A percentile compares a stretch with the other conserved stretches of the same genome.
Evolutionary conservation across 1,140 invertebrate species (phyloP).

Genomic region (Diorhabda sublineata): DNA sequence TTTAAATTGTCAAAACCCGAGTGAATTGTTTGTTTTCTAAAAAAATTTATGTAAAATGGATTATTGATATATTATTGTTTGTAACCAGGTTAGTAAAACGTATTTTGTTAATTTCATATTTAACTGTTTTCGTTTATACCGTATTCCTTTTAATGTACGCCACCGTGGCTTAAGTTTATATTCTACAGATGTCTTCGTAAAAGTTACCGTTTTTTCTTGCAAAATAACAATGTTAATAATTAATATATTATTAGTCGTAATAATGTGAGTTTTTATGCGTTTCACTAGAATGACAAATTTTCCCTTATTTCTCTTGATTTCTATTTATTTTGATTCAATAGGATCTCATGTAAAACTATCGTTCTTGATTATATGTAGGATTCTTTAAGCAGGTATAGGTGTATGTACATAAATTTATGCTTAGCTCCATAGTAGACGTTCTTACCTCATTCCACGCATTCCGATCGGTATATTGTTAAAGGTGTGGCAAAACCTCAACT

Average conservation of each 20-base stretch:
- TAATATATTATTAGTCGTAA: too few relatives aligned
- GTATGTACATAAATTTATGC: not conserved
- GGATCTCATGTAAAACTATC: not conserved
- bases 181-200: conserved; percentile 7
- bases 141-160: conserved; percentile 11
- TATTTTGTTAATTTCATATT: not conserved
- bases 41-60: not conserved
- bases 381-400: not conserved
- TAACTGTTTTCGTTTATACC: conserved; percentile 14
- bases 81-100: not conserved
- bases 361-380: not conserved
- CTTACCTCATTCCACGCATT: conserved; percentile 13
- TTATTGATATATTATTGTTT: not conserved
- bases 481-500: conserved; percentile 9
- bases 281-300: conserved; percentile 1
- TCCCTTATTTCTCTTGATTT: not conserved
- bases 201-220: not conserved
- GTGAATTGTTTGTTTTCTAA: conserved; percentile 9
- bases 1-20: not conserved
- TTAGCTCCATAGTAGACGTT: not conserved
- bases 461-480: conserved; percentile 7
- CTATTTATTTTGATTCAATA: not conserved
- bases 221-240: too few relatives aligned
- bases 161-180: conserved; percentile 11
- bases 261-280: not conserved